Conservation (phyloP, 2,888 invertebrate species). For the Cerceris ruficornis region DNA sequence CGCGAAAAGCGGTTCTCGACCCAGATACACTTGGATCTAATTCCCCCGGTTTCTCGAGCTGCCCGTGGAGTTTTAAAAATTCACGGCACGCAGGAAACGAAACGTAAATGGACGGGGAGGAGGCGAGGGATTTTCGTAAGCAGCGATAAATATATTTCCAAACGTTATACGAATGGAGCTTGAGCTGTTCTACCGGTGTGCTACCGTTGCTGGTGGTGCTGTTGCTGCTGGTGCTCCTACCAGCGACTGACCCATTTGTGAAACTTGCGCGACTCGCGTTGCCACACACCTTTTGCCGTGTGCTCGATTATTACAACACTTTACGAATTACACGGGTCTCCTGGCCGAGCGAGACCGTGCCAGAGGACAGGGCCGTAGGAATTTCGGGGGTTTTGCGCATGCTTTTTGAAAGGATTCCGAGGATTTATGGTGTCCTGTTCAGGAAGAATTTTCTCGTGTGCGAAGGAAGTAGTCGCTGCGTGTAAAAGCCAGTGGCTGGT, state of each 20-base stretch:
- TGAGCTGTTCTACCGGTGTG: conserved; percentile 43
- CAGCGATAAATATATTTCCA: conserved; percentile 72
- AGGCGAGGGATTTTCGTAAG: conserved; percentile 69
- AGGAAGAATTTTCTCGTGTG: too few relatives aligned
- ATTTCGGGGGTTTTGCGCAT: neutral
- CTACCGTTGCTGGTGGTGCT: conserved; percentile 1
- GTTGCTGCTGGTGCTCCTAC: conserved; percentile 27
- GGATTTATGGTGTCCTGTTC: too few relatives aligned
- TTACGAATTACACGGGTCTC: conserved; percentile 62
- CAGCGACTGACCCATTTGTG: conserved; percentile 78
- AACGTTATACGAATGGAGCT: conserved; percentile 60
- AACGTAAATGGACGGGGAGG: conserved; percentile 10
- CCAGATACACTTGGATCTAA: too few relatives aligned
- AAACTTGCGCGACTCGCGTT: conserved; percentile 74
- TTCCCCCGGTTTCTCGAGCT: neutral
- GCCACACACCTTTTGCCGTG: conserved; percentile 68
- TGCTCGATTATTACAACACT: conserved; percentile 67
- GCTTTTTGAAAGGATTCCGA: neutral
- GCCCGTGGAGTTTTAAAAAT: conserved; percentile 12
- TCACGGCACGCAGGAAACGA: conserved; percentile 3
- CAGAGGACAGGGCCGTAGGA: conserved; percentile 22
- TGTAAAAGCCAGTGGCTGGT: neutral
- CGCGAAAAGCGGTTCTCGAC: too few relatives aligned
- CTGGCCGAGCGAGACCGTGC: conserved; percentile 7
- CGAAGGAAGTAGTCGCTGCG: neutral